Conservation (phyloP, 2,888 invertebrate genomes). For the Drosophila koepferae region DNA sequence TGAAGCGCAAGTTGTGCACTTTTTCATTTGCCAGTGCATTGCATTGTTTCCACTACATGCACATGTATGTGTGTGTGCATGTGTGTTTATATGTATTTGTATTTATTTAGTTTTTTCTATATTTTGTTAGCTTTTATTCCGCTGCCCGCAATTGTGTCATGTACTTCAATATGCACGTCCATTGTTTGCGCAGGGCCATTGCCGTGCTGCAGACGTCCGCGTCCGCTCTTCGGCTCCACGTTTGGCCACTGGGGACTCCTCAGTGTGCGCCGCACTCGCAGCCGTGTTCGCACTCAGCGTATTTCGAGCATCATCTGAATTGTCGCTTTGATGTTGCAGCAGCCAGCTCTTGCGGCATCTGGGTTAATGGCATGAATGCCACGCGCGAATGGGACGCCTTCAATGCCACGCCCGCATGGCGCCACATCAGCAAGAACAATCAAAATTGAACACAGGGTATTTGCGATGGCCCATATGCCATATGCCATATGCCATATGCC, state of each 20-base stretch:
- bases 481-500: not conserved
- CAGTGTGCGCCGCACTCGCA: constrained; percentile 26
- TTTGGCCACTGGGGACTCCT: not conserved
- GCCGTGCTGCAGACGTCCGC: constrained; percentile 14
- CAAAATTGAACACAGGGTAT: constrained; percentile 22
- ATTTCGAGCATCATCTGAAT: constrained; percentile 56
- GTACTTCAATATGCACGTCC: constrained; percentile 62
- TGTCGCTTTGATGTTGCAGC: constrained; percentile 71
- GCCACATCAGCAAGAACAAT: constrained; percentile 32
- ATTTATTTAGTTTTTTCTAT: constrained; percentile 37
- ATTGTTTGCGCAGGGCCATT: constrained; percentile 55
- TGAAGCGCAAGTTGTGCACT: constrained; percentile 32
- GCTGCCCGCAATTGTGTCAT: constrained; percentile 57
- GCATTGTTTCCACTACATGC: constrained; percentile 36
- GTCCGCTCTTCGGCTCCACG: not conserved
- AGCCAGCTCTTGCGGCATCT: constrained; percentile 35
- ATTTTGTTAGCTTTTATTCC: constrained; percentile 46
- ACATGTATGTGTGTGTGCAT: not conserved
- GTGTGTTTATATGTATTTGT: constrained; percentile 10
- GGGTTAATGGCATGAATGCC: constrained; percentile 70
- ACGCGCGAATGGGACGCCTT: not conserved
- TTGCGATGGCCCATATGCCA: not conserved
- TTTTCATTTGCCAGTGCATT: constrained; percentile 50
- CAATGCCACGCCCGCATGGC: constrained; percentile 15
- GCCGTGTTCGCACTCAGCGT: constrained; percentile 43